These are phyloP conservation scores for Piscicola geometra DNA, from an alignment of 2,888 invertebrate genomes.

Conservation along the genomic window DNA sequence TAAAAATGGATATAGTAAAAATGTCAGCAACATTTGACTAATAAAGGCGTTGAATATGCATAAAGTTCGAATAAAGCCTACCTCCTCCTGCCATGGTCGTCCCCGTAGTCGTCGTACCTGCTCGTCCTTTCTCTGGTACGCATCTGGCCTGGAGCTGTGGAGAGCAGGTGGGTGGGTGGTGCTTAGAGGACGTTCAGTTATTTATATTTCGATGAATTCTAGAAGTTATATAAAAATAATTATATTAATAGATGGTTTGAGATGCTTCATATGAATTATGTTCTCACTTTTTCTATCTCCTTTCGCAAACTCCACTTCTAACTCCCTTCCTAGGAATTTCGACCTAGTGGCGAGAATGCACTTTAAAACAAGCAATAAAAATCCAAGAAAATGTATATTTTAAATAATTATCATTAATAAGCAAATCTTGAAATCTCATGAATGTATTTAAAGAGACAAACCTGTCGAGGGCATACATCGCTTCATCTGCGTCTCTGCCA, in stretches of 20 bases:
- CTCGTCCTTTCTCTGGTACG: conserved; percentile 33
- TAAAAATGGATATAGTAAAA: too few species aligned
- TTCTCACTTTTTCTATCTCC: conserved; percentile 59
- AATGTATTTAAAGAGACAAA: too few species aligned
- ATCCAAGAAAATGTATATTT: too few species aligned
- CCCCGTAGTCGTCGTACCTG: conserved; percentile 27
- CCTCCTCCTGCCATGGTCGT: conserved; percentile 32
- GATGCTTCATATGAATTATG: not conserved
- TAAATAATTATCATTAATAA: not conserved
- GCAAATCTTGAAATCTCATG: too few species aligned
- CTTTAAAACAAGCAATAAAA: too few species aligned
- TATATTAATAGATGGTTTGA: not conserved
- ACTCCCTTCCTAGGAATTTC: conserved; percentile 56
- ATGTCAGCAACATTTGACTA: too few species aligned
- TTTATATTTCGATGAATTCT: not conserved
- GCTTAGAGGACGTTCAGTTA: not conserved
- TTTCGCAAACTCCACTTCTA: conserved; percentile 59
- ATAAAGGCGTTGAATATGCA: too few species aligned
- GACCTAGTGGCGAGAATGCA: conserved; percentile 45
- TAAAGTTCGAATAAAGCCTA: not conserved
- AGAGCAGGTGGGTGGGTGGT: not conserved
- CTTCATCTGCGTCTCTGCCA: conserved; percentile 59
- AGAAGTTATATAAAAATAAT: not conserved
- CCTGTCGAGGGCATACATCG: conserved; percentile 56
- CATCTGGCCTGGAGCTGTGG: conserved; percentile 38